phyloP scores from a whole-genome alignment of 2,888 invertebrate species.

The Lysandra coridon region DNA sequence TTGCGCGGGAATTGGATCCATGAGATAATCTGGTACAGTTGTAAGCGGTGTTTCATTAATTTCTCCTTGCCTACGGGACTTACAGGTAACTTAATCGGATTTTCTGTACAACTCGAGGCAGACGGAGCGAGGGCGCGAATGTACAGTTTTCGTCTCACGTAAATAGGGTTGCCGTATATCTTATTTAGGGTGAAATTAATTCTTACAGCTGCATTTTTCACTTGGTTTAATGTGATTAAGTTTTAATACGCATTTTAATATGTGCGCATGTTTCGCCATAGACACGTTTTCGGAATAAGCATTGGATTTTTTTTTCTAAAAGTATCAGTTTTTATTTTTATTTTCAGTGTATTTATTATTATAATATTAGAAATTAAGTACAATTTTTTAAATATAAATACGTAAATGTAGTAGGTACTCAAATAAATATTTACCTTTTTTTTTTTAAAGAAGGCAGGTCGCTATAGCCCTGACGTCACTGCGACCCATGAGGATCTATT shows the following conservation, averaged over 20 bases:
- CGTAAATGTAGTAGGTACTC: too few relatives aligned
- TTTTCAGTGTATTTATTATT: too few relatives aligned
- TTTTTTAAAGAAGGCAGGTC: too few relatives aligned
- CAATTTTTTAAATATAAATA: too few relatives aligned
- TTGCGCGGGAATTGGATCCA: constrained; percentile 42
- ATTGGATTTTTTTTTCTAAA: too few relatives aligned
- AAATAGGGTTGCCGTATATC: constrained; percentile 25
- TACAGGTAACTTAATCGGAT: constrained; percentile 51
- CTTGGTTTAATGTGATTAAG: neutral
- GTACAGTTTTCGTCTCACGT: constrained; percentile 33
- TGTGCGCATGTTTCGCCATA: neutral
- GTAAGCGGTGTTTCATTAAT: constrained; percentile 53
- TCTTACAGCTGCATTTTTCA: neutral
- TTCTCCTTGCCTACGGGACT: constrained; percentile 49
- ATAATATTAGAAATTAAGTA: too few relatives aligned
- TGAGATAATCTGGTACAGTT: constrained; percentile 46
- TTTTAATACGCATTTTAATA: neutral
- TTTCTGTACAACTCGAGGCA: constrained; percentile 45
- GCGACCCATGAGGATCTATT: too few relatives aligned
- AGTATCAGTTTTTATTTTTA: neutral
- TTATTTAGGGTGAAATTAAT: neutral
- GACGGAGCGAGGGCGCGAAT: constrained; percentile 42
- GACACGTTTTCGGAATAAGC: neutral
- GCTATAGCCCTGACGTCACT: too few relatives aligned
- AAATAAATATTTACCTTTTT: too few relatives aligned